Evolutionary conservation across 2,888 invertebrate genomes (phyloP).

Genomic region (Agonopterix alstromeriana): DNA sequence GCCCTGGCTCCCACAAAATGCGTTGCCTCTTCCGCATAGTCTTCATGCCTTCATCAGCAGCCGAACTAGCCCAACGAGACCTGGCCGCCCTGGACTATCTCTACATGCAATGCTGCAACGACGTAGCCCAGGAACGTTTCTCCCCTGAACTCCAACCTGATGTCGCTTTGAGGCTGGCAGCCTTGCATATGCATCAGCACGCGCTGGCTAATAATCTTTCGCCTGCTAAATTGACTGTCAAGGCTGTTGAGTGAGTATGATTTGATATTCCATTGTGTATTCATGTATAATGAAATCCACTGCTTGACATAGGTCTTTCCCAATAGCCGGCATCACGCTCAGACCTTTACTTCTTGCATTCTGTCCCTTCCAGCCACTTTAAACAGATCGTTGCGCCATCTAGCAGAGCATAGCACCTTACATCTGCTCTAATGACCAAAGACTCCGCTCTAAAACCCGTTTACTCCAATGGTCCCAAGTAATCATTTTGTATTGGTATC

Average conservation of each 20-base stretch:
- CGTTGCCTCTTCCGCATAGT: constrained; percentile 92
- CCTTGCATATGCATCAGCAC: constrained; percentile 94
- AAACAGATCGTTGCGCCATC: too few relatives aligned
- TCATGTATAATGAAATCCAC: too few relatives aligned
- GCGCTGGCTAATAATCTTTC: constrained; percentile 87
- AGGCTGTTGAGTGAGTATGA: constrained; percentile 88
- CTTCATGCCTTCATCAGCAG: constrained; percentile 92
- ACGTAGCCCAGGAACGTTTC: constrained; percentile 93
- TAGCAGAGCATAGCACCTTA: too few relatives aligned
- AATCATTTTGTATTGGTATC: too few relatives aligned
- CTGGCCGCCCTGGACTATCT: constrained; percentile 92
- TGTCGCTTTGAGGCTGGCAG: constrained; percentile 89
- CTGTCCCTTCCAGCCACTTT: too few relatives aligned
- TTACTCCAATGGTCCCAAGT: too few relatives aligned
- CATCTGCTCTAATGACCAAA: too few relatives aligned
- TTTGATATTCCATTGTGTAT: background rate
- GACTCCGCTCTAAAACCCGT: too few relatives aligned
- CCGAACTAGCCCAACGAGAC: constrained; percentile 88
- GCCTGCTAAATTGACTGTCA: constrained; percentile 88
- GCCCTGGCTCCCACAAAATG: constrained; percentile 93
- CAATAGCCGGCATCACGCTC: too few relatives aligned
- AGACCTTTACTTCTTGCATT: too few relatives aligned
- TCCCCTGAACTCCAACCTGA: constrained; percentile 91
- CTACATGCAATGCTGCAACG: constrained; percentile 94
- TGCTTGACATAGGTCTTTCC: too few relatives aligned